Evolutionary conservation across 2,888 invertebrate genomes (phyloP).

Genomic region (Dolichomitus sp.): DNA sequence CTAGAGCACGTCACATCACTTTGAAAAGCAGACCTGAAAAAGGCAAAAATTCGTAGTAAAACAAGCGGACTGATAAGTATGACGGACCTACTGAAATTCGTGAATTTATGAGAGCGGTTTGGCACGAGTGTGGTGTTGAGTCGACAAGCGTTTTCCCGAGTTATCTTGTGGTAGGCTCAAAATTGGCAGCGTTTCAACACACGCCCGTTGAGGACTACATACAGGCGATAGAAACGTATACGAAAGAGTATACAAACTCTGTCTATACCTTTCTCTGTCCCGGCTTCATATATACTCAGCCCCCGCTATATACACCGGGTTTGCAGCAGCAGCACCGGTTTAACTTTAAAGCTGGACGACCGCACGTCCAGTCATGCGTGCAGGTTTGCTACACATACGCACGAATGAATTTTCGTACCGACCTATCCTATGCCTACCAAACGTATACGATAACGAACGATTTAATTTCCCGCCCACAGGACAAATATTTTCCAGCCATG

Average conservation of each 20-base stretch:
- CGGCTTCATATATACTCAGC: background rate
- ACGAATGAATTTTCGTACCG: slow-evolving; percentile 47
- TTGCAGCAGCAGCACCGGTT: background rate
- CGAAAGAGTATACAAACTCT: slow-evolving; percentile 52
- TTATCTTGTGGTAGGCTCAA: slow-evolving; percentile 65
- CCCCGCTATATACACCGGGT: background rate
- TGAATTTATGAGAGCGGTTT: slow-evolving; percentile 55
- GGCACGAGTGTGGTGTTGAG: slow-evolving; percentile 54
- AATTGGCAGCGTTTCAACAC: slow-evolving; percentile 74
- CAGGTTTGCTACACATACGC: slow-evolving; percentile 27
- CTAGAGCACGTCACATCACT: background rate
- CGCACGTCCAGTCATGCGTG: slow-evolving; percentile 33
- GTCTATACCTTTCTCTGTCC: background rate
- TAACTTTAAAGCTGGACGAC: slow-evolving; percentile 38
- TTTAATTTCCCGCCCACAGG: slow-evolving; percentile 56
- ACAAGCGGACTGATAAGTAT: slow-evolving; percentile 33
- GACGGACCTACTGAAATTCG: slow-evolving; percentile 32
- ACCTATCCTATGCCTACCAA: background rate
- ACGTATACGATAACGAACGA: slow-evolving; percentile 47
- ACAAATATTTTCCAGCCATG: slow-evolving; percentile 49
- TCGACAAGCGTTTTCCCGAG: slow-evolving; percentile 60
- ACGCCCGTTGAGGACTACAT: slow-evolving; percentile 22
- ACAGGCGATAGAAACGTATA: slow-evolving; percentile 36
- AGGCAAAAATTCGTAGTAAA: slow-evolving; percentile 18
- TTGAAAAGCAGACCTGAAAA: slow-evolving; percentile 1